A percentile compares a stretch with the other conserved stretches of the same genome.
Evolutionary conservation across 53 echinoderm and acorn worm genomes (phyloP).

Genomic region (Echinometra lucunter): DNA sequence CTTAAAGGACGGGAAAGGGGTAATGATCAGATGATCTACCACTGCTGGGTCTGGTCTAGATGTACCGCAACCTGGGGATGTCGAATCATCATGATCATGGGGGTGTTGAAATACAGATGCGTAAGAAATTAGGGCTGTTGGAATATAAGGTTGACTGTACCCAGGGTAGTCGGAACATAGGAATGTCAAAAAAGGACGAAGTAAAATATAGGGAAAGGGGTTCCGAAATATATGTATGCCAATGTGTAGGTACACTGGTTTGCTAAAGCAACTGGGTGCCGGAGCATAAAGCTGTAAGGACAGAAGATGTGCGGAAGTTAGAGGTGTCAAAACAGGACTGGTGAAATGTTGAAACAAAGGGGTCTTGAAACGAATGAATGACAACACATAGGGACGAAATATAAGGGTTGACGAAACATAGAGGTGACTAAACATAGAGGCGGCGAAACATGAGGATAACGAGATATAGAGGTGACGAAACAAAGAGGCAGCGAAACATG

Average conservation of each 20-base stretch:
- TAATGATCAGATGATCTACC: no score
- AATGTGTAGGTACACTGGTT: not conserved
- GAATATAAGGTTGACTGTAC: not conserved
- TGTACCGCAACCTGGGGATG: not conserved
- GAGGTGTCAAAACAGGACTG: not conserved
- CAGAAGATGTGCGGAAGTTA: no score
- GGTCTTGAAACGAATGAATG: not conserved
- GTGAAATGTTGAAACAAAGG: not conserved
- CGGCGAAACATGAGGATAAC: not conserved
- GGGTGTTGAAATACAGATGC: not conserved
- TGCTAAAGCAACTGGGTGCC: not conserved
- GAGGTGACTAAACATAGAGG: not conserved
- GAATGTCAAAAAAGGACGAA: no score
- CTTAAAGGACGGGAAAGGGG: no score
- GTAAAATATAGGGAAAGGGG: conserved; percentile 1
- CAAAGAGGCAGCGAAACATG: not conserved
- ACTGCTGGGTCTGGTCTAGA: no score
- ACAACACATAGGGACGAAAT: not conserved
- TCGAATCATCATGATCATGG: not conserved
- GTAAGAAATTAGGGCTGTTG: not conserved
- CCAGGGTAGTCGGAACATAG: not conserved
- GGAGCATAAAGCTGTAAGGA: not conserved
- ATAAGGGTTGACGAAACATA: not conserved
- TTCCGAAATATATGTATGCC: not conserved
- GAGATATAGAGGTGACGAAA: not conserved